Evolutionary conservation across 2,113 vertebrate species (phyloP).

Genomic region (Anhinga anhinga): DNA sequence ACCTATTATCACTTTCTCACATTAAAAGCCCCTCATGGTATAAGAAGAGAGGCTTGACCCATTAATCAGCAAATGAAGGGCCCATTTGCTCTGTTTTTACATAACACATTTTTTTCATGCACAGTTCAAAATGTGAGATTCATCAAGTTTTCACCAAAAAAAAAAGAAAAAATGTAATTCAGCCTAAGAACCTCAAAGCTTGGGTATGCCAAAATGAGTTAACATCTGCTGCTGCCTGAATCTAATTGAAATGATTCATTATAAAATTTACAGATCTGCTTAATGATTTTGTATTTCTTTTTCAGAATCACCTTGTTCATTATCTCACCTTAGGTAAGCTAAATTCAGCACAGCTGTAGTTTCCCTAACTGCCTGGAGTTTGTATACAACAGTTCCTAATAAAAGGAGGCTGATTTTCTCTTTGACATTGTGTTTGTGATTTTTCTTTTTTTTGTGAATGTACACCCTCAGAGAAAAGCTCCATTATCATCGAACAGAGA

Average conservation of each 20-base stretch:
- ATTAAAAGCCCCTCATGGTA: constrained; percentile 18
- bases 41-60: constrained; percentile 43
- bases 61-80: constrained; percentile 57
- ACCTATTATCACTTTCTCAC: constrained; percentile 52
- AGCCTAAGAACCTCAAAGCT: constrained; percentile 50
- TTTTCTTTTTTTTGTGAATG: background rate
- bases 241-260: constrained; percentile 78
- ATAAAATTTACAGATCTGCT: constrained; percentile 73
- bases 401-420: background rate
- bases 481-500: constrained; percentile 24
- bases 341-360: background rate
- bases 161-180: background rate
- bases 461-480: constrained; percentile 1
- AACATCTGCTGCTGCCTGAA: constrained; percentile 73
- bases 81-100: constrained; percentile 55
- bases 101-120: constrained; percentile 15
- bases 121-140: constrained; percentile 36
- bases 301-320: constrained; percentile 66
- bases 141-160: constrained; percentile 37
- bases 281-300: constrained; percentile 75
- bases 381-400: background rate
- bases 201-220: constrained; percentile 57
- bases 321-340: constrained; percentile 23
- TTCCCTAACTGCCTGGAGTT: background rate
- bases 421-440: background rate